Conservation (phyloP, 2,888 invertebrate species). For the Tipula unca region DNA sequence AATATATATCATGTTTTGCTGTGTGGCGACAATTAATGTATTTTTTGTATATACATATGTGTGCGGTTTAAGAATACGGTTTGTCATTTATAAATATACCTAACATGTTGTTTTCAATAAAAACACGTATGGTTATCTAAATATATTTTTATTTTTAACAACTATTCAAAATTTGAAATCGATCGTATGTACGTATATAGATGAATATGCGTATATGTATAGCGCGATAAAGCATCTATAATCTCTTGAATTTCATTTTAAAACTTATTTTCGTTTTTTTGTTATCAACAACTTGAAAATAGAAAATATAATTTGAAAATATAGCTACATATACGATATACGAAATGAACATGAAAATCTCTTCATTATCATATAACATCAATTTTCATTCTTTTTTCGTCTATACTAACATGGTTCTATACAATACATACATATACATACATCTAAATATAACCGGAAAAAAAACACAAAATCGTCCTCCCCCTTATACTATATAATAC, state of each 20-base stretch:
- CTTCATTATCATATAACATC: constrained; percentile 2
- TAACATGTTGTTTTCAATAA: too few relatives aligned
- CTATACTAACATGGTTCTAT: not conserved
- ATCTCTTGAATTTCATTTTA: not conserved
- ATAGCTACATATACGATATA: not conserved
- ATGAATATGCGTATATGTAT: not conserved
- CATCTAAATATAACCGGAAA: not conserved
- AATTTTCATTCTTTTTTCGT: not conserved
- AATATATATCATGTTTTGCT: too few relatives aligned
- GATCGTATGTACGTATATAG: not conserved
- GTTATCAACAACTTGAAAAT: not conserved
- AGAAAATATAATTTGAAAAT: not conserved
- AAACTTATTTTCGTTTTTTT: not conserved
- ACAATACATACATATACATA: not conserved
- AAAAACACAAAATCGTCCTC: not conserved
- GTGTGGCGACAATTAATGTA: too few relatives aligned
- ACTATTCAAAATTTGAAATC: not conserved
- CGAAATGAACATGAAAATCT: not conserved
- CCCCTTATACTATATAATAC: constrained; percentile 14
- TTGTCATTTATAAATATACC: too few relatives aligned
- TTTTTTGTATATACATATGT: too few relatives aligned
- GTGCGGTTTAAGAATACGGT: too few relatives aligned
- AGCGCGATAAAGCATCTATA: not conserved
- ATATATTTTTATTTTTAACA: too few relatives aligned
- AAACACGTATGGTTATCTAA: too few relatives aligned